Base-by-base conservation (phyloP, 2,888 invertebrate species). In the Lithophane ornitopus region DNA sequence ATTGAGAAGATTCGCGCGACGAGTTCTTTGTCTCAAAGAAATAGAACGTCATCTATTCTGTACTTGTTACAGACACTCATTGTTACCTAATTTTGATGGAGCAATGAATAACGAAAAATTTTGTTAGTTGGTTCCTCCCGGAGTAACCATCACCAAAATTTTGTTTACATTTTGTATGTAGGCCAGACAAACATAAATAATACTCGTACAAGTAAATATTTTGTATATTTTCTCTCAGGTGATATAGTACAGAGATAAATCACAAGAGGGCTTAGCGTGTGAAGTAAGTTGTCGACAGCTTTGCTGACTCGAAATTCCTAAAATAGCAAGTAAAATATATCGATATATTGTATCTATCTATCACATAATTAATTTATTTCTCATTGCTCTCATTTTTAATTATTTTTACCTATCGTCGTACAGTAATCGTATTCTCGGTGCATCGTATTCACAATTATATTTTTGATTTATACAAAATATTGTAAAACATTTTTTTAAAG, bases 1-100 rank as follows among this genome's bases (percentile, higher is more conserved):
- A 71, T 75, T 79, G 72, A 67, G 66, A 19, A 61, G 54, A 16
- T 67, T 78, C n/a, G 58, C 52, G 34, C 52, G n/a, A 16, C 22
- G 56, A 70, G 70, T 63, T 78, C 74, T 74, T 83, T 85, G 81
- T 78, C 59, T 70, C 26, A 54, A n/a, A 49, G 65, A 81, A 82
- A 78, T 70, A 78, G 63, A 52, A 76, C 62, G 72, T 73, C 68
- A 76, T 74, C 74, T 79, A 54, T 52, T 80, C 67, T 70, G 61
- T 62, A 66, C 62, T 70, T 74, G 70, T 70, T 70, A 63, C 46
- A 66, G 58, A 67, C 59, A 39, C 41, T 69, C 41, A 70, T 79
- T 76, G 73, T 78, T 62, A 66, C 49, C 52, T 70, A 52, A 78
- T 80, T 77, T 72, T 70, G 49, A 67, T 67, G 49, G 3, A 63